Evolutionary conservation across 1,140 invertebrate genomes (phyloP).

Genomic region (Drosophila trapezifrons): DNA sequence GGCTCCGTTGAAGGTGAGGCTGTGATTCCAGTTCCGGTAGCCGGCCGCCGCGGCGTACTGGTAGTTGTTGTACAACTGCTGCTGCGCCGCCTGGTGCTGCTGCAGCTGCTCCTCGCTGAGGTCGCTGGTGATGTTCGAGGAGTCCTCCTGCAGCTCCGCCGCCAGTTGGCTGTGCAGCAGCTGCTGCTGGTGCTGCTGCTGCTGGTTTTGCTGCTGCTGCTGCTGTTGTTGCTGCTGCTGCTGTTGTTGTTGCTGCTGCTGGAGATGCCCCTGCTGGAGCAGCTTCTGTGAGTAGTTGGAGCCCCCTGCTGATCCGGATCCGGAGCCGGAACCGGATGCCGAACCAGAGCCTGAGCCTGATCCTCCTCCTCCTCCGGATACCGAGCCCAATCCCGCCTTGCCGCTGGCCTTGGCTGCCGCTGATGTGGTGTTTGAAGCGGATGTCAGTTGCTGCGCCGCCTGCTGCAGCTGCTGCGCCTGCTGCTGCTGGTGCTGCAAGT

Average conservation of each 20-base stretch:
- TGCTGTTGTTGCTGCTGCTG: constrained; percentile 66
- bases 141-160: constrained; percentile 76
- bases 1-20: constrained; percentile 76
- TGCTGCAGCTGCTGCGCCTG: constrained; percentile 66
- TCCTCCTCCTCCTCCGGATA: constrained; percentile 3
- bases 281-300: constrained; percentile 68
- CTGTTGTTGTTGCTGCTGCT: constrained; percentile 67
- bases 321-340: constrained; percentile 41
- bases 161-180: constrained; percentile 68
- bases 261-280: constrained; percentile 51
- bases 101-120: constrained; percentile 82
- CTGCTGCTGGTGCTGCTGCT: constrained; percentile 70
- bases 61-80: constrained; percentile 81
- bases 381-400: constrained; percentile 62
- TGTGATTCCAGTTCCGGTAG: constrained; percentile 82
- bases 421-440: constrained; percentile 66
- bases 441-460: constrained; percentile 78
- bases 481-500: constrained; percentile 67
- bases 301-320: constrained; percentile 39
- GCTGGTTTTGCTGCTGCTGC: constrained; percentile 67
- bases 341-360: constrained; percentile 33
- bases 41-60: constrained; percentile 78
- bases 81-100: constrained; percentile 73
- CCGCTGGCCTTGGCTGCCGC: constrained; percentile 59
- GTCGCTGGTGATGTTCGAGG: constrained; percentile 81